Base-by-base conservation (phyloP, 1,140 invertebrate genomes). In the Matsumurasca onukii region DNA sequence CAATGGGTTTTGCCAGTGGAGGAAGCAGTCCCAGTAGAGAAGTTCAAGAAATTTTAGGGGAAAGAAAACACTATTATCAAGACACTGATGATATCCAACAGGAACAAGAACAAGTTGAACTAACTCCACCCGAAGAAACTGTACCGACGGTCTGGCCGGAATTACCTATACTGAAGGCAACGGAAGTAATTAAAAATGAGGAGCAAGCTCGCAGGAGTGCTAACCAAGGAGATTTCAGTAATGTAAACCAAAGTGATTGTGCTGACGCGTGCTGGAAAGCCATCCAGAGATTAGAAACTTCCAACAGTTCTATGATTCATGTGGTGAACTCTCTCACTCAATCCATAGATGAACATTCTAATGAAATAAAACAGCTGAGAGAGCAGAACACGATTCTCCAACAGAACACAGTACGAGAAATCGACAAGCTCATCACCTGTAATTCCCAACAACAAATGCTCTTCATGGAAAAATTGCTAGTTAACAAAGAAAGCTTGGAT, bases 1-100 rank as follows among this genome's bases (percentile, higher is more conserved):
- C 66, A 25, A 29, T 31, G 34, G 69, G 61, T 30, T 73, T 71
- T 69, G 83, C 84, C 5, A 89, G 88, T 66, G 89, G 88, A 5
- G 89, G 90, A 29, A 92, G 91, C 45, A 92, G 91, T 77, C 92
- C 93, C 5, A 94, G 92, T 72, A 83, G 92, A 68, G 93, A 95
- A 80, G 93, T 95, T 1, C 84, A 90, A 75, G 88, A 92, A 78
- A 91, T 92, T 34, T 31, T 66, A 22, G 66, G 68, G 31, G 66
- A 65, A 61, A 17, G 5, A 5, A 68, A 39, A 1, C 59, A 31
- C 17, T 71, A 69, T 24, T 69, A 24, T 52, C 15, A 48, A 61
- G 64, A 68, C 39, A 51, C 64, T 12, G 52, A 51, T 45, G 34
- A 29, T 1, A 49, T 31, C 49, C 62, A 39, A 15, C 67, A n/a